Base-by-base conservation (phyloP, 2,888 invertebrate genomes). In the Acrobasis repandana region DNA sequence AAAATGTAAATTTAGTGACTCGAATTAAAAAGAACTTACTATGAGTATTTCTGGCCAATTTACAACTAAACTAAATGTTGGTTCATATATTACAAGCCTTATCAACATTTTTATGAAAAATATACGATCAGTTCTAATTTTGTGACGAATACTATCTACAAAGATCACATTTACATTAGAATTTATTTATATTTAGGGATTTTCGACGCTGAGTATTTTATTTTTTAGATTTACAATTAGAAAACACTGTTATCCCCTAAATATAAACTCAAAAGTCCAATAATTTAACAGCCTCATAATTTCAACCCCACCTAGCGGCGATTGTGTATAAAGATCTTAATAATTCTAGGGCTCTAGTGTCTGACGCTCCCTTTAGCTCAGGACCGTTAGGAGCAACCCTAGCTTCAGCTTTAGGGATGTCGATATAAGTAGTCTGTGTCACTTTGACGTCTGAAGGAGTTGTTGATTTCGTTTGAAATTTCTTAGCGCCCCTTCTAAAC, bases 291-390 rank as follows among this genome's bases (percentile, higher is more conserved):
- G 54, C 58, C 56, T 48, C 49, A 56, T 36, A 63, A 61, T 61
- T 65, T 87, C 85, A 92, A 73, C 96, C 96, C 94, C 96, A 97
- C 88, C 95, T 95, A 18, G 97, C 96, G 61, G 97, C 97, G 80
- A 97, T 95, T 66, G 96, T 95, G 86, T 97, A 97, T 62, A 97
- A 91, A 66, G 97, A 96, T 87, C 96, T 95, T 77, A 97, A 93
- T 70, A 97, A 90, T 85, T 97, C 96, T 73, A 97, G 88, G 14
- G 97, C 97, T 82, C 97, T 93, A 20, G 95, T 94, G 75, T 97
- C 97, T 14, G 97, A 94, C 59, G 93, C 86, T 28, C 83, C 81
- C 76, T 92, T 92, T 1, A 79, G 64, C n/a, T 87, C 86, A n/a
- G 74, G 70, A 49, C 76, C 61, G 71, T 74, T 65, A 6, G 79